Evolutionary conservation across 1,140 invertebrate genomes (phyloP), one percentile per base, ranked within the genome.

Genomic region (Neotoxoptera formosana): DNA sequence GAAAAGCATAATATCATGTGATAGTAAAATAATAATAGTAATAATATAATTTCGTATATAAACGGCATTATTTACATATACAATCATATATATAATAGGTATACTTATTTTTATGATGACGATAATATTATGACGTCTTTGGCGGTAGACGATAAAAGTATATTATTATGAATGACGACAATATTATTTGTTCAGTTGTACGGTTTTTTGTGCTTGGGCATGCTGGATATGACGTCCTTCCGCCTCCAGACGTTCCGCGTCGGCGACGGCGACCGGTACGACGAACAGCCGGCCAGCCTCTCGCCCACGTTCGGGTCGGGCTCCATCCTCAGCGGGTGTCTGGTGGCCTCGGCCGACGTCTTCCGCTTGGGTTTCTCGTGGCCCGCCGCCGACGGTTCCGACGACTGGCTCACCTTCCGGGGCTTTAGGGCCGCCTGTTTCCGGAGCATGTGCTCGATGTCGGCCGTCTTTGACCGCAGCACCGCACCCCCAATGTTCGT

Each of bases 211-310:
- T 90, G 34, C 41, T 96, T 96, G 9, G 96, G 96, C 91, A 97
- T 97, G 95, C 97, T 98, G 8, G 97, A 97, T 94, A 98, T 98
- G 48, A 98, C 95, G 95, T 98, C 97, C 90, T 97, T 96, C 84
- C 97, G 96, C 95, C 98, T 98, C 96, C 97, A 98, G 94, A 94
- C 20, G 94, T 94, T 30, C 94, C 76, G 93, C 21, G 51, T 56
- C 7, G 94, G 90, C 30, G 90, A 81, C 94, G 93, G 30, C 47
- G 87, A 51, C 30, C 93, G 84, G 45, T 93, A 93, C 0, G 93
- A 86, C n/a, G 90, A 89, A n/a, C 86, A 60, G 20, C 92, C 87
- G 48, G 94, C 91, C 34, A 93, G 53, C n/a, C 90, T 23, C 60
- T 93, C 30, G 51, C 76, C 21, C 34, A 48, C n/a, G 92, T 86